Evolutionary conservation across 2,113 vertebrate genomes (phyloP).

Genomic region (Polyodon spathula): DNA sequence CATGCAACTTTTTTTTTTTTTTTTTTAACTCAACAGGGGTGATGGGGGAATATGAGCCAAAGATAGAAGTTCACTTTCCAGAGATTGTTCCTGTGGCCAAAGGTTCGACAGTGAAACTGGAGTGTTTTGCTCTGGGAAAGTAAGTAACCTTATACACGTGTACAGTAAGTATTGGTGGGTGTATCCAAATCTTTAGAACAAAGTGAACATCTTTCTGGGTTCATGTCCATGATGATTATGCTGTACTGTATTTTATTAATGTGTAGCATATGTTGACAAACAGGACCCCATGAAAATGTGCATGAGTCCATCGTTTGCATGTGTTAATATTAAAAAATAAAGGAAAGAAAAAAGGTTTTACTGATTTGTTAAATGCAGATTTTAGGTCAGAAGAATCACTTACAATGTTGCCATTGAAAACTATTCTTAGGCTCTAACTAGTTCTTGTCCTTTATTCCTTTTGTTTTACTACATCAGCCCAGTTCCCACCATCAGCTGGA

Average conservation of each 20-base stretch:
- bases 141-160: conserved; percentile 36
- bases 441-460: neutral
- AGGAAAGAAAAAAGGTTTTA: too few relatives aligned
- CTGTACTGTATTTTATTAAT: too few relatives aligned
- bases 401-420: neutral
- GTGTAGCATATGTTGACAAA: too few relatives aligned
- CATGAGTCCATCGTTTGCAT: too few relatives aligned
- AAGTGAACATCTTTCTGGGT: too few relatives aligned
- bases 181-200: too few relatives aligned
- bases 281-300: too few relatives aligned
- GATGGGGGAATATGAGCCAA: conserved; percentile 98
- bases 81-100: conserved; percentile 79
- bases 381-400: too few relatives aligned
- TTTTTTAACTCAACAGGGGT: conserved; percentile 63
- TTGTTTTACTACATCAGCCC: conserved; percentile 54
- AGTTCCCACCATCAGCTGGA: conserved; percentile 82
- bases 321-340: too few relatives aligned
- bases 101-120: conserved; percentile 82
- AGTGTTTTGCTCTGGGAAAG: conserved; percentile 97
- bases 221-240: too few relatives aligned
- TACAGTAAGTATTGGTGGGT: too few relatives aligned
- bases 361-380: too few relatives aligned
- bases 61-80: conserved; percentile 97
- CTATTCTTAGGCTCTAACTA: neutral
- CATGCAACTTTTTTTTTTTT: conserved; percentile 2